Base-by-base conservation (phyloP, 37 sponge, comb jelly and placozoan genomes). In the Geodia barretti region DNA sequence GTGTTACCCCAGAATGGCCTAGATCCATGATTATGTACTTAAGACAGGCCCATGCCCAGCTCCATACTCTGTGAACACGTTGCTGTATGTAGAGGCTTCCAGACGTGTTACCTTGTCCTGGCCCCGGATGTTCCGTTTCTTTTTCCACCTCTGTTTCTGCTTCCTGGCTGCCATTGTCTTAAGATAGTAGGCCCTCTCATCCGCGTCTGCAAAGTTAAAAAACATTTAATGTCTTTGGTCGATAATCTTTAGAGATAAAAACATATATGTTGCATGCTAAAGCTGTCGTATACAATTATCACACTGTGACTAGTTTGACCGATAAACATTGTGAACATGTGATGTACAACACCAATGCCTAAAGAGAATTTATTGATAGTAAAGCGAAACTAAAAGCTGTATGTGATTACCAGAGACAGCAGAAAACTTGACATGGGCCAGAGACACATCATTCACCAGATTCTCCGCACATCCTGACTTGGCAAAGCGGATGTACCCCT, bases 81-180 rank as follows among this genome's bases (percentile, higher is more conserved):
- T n/a, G n/a, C n/a, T n/a, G n/a, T n/a, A n/a, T n/a, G n/a, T n/a
- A n/a, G n/a, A n/a, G n/a, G n/a, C n/a, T n/a, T n/a, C n/a, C n/a
- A n/a, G n/a, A n/a, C n/a, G n/a, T n/a, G n/a, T n/a, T n/a, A 87
- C 87, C 73, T 75, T 74, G 26, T 88, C 88, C 40, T 82, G 62
- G 30, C 88, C 88, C 28, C 88, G 67, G 9, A 39, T 68, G 19
- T 75, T 76, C 30, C 43, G 75, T 41, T 88, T 81, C 63, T 41
- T 70, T 28, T 63, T 69, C 5, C 14, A 33, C 1, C 39, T 41
- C 29, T 83, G 66, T 14, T 64, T 36, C 64, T 78, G 79, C 66
- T 76, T 88, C 71, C 83, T 68, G 8, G 70, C 54, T 0, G 88
- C 73, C 75, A 75, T 78, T 25, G 78, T 77, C 88, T 81, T 82